Conservation (phyloP, 2,113 vertebrate genomes). For the Catagonus wagneri region DNA sequence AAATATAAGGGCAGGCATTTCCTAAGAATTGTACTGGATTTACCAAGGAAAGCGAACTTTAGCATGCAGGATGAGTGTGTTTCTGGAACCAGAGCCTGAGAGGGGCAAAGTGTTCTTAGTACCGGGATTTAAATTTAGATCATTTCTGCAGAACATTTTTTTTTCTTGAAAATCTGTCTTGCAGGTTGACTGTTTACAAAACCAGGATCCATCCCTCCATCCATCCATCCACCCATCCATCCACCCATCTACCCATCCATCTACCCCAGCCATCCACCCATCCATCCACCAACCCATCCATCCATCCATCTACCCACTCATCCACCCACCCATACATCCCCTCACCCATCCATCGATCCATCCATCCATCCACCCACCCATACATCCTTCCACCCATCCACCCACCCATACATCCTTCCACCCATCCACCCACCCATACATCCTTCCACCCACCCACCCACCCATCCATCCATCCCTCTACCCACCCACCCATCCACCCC, state of each 20-base stretch:
- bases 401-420: too few species aligned
- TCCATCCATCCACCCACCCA: too few species aligned
- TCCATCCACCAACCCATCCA: too few species aligned
- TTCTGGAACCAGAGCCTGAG: not conserved
- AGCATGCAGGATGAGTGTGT: not conserved
- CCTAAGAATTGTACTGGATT: not conserved
- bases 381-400: rapidly evolving
- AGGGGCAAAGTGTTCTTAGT: not conserved
- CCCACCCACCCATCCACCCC: not conserved
- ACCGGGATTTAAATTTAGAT: not conserved
- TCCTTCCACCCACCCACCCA: too few species aligned
- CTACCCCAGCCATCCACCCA: too few species aligned
- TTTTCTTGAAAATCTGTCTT: not conserved
- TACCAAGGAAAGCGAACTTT: not conserved
- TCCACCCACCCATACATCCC: too few species aligned
- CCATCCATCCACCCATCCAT: too few species aligned
- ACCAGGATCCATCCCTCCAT: not conserved
- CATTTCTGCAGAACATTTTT: not conserved
- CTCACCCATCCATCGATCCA: rapidly evolving
- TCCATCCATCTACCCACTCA: too few species aligned
- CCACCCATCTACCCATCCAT: rapidly evolving
- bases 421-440: rapidly evolving
- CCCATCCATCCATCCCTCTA: too few species aligned
- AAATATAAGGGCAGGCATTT: not conserved
- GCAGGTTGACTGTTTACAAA: not conserved